Evolutionary conservation across 1,140 invertebrate genomes (phyloP).

Genomic region (Drosophila fuyamai): DNA sequence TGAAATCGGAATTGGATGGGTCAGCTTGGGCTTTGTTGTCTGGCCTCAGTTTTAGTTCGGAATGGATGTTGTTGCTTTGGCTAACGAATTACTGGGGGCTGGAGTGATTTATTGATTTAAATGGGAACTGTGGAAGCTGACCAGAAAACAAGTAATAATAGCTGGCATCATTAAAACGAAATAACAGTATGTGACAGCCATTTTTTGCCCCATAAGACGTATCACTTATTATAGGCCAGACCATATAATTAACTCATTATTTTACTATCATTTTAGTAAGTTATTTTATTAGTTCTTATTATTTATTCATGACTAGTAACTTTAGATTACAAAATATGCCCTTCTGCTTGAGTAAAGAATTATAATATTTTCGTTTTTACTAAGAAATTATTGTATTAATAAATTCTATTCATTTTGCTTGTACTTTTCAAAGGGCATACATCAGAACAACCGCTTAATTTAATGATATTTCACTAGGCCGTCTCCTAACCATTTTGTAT

Average conservation of each 20-base stretch:
- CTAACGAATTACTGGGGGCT: constrained; percentile 35
- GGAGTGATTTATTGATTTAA: constrained; percentile 71
- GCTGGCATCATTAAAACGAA: background rate
- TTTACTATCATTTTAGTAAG: background rate
- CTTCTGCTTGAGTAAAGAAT: too few relatives aligned
- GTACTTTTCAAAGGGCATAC: too few relatives aligned
- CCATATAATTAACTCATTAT: background rate
- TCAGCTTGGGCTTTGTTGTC: constrained; percentile 26
- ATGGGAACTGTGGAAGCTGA: constrained; percentile 14
- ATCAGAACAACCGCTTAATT: too few relatives aligned
- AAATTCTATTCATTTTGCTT: too few relatives aligned
- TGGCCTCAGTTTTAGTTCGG: constrained; percentile 24
- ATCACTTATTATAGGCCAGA: background rate
- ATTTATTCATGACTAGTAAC: background rate
- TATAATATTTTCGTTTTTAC: too few relatives aligned
- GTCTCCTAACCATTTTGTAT: background rate
- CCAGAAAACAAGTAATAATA: constrained; percentile 1
- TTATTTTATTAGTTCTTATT: background rate
- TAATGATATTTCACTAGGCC: too few relatives aligned
- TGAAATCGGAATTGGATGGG: constrained; percentile 42
- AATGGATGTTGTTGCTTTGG: constrained; percentile 42
- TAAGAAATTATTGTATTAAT: too few relatives aligned
- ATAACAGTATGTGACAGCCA: background rate
- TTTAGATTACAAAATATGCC: too few relatives aligned
- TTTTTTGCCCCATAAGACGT: background rate